Percentiles rank a stretch among this genome's conserved stretches.
These are phyloP conservation scores for Solea senegalensis DNA, from an alignment of 2,113 vertebrate species.

Conservation along the genomic window DNA sequence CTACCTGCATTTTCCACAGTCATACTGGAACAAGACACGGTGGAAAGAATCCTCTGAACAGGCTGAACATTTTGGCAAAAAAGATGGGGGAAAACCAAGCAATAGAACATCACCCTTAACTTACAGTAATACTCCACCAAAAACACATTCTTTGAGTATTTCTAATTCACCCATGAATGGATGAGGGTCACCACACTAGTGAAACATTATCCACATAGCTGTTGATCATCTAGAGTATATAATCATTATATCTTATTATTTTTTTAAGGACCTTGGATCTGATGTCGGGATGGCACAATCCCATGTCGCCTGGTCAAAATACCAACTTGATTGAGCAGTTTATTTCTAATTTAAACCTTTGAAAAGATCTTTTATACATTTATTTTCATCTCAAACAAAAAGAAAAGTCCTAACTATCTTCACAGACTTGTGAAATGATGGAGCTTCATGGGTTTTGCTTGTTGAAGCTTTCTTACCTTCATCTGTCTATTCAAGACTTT, in stretches of 20 bases:
- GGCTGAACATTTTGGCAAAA: conserved; percentile 16
- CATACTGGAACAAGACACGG: conserved; percentile 9
- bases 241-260: no score
- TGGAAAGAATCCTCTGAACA: conserved; percentile 20
- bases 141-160: not conserved
- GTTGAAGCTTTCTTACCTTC: conserved; percentile 81
- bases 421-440: not conserved
- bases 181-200: not conserved
- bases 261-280: no score
- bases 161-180: not conserved
- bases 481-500: conserved; percentile 89
- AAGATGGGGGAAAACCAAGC: conserved; percentile 20
- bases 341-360: not conserved
- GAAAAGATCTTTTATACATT: not conserved
- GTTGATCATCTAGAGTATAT: not conserved
- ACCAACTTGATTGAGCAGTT: not conserved
- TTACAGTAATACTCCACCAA: conserved; percentile 22
- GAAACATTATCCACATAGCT: not conserved
- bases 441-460: not conserved
- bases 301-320: not conserved
- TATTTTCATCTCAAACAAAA: not conserved
- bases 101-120: conserved; percentile 9
- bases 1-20: conserved; percentile 12
- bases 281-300: not conserved
- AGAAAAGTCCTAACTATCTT: no score